Evolutionary conservation across 2,113 vertebrate species (phyloP).

Genomic region (Glaucomys volans): DNA sequence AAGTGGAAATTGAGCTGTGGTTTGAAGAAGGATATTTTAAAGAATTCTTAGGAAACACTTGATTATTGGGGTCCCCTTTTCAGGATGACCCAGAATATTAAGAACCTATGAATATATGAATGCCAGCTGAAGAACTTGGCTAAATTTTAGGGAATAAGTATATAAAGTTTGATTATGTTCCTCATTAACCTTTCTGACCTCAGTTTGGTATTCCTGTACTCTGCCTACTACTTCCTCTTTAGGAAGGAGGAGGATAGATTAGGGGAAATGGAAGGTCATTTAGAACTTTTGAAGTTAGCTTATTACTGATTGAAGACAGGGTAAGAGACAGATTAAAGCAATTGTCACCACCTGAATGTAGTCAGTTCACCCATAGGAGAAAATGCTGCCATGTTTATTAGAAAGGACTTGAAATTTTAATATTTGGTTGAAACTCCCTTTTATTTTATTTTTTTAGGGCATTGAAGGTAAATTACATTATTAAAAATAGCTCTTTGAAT

Average conservation of each 20-base stretch:
- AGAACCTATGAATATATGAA: conserved; percentile 7
- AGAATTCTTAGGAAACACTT: conserved; percentile 27
- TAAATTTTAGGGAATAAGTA: conserved; percentile 19
- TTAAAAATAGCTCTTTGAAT: conserved; percentile 43
- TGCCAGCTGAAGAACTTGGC: not conserved
- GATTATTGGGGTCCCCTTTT: not conserved
- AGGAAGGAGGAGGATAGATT: not conserved
- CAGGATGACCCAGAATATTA: not conserved
- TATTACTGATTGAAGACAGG: conserved; percentile 8
- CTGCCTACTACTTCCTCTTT: not conserved
- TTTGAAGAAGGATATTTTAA: conserved; percentile 34
- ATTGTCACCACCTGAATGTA: conserved; percentile 17
- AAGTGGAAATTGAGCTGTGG: not conserved
- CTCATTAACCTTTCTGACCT: not conserved
- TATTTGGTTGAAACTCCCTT: conserved; percentile 38
- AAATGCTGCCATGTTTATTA: not conserved
- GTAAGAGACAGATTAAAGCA: conserved; percentile 1
- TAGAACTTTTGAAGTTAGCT: not conserved
- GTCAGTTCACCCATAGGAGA: not conserved
- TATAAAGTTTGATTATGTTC: conserved; percentile 1
- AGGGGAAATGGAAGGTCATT: not conserved
- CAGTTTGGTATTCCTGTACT: not conserved
- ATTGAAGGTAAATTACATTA: not conserved
- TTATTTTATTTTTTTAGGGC: not conserved
- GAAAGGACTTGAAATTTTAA: conserved; percentile 43